Conservation (phyloP, 2,797 vertebrate genomes). For the Pseudochirops cupreus region DNA sequence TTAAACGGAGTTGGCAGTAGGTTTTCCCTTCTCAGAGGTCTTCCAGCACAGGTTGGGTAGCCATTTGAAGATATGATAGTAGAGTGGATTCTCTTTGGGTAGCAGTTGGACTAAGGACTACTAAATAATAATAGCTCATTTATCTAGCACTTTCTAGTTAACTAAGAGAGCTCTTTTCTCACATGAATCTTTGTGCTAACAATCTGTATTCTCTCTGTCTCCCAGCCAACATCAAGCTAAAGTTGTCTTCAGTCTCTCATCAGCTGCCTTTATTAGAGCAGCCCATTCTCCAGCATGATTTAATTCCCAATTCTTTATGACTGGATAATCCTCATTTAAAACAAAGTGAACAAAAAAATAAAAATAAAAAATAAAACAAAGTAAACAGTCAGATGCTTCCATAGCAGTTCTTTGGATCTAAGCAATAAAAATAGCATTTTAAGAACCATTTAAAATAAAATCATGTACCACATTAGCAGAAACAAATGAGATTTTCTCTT, state of each 20-base stretch:
- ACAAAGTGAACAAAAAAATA: background rate
- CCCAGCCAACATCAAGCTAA: background rate
- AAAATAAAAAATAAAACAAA: no score
- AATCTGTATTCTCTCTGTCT: background rate
- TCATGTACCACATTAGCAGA: slow-evolving; percentile 14
- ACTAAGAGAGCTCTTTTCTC: background rate
- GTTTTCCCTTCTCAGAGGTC: background rate
- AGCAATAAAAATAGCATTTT: background rate
- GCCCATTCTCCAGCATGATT: background rate
- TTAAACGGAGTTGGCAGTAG: background rate
- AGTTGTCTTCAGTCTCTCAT: background rate
- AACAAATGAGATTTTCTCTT: background rate
- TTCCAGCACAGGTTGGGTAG: background rate
- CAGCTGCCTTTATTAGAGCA: background rate
- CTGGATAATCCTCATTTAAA: background rate
- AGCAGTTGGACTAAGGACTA: background rate
- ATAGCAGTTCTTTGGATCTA: background rate
- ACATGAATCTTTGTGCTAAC: background rate
- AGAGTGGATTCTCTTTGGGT: background rate
- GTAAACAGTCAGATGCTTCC: background rate
- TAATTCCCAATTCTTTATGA: background rate
- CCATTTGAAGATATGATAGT: background rate
- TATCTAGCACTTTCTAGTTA: background rate
- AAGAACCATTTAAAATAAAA: slow-evolving; percentile 13
- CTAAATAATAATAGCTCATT: background rate